Evolutionary conservation across 1,140 invertebrate species (phyloP), one percentile per base, ranked within the genome.

Genomic region (Ceratoteleas bidentatus): DNA sequence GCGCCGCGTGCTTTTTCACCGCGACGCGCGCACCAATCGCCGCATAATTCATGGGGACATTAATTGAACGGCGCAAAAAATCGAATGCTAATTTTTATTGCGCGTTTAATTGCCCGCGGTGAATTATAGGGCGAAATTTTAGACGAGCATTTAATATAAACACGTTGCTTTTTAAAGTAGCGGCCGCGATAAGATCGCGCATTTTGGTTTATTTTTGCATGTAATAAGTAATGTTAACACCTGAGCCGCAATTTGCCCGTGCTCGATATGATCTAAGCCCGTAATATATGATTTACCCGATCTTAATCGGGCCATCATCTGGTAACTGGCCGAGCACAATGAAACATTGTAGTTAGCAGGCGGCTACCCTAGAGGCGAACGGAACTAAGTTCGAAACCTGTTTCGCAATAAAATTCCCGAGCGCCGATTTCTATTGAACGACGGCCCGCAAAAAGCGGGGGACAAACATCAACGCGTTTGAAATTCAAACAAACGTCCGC

Each of bases 141-240:
- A 24, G 1, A 24, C 24, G 24, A 24, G 24, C 4, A 24, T 24
- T 24, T 24, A 24, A 24, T 24, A 24, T 24, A 24, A 24, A 24
- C 24, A 24, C 24, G 24, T 24, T 24, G 24, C 24, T 24, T 24
- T 24, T 24, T 24, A 24, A 24, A 24, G 24, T 24, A 24, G 24
- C 24, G 24, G 1, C 24, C 24, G n/a, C n/a, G 24, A 24, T 24
- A 24, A 24, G 24, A 24, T 24, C 24, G 24, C 24, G 24, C 24
- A 24, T 24, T 24, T 24, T 24, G 1, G 24, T 24, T 24, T 24
- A 24, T 24, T 24, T 73, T 73, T 73, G 15, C 52, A 57, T 54
- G 72, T 75, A 75, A 75, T 75, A 75, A 75, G 62, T 54, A 66
- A 68, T 68, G 72, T 68, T 75, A 75, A 75, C 72, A 75, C 72